These are phyloP conservation scores for Cantharis rufa DNA, from an alignment of 2,888 invertebrate genomes.

Conservation along the genomic window DNA sequence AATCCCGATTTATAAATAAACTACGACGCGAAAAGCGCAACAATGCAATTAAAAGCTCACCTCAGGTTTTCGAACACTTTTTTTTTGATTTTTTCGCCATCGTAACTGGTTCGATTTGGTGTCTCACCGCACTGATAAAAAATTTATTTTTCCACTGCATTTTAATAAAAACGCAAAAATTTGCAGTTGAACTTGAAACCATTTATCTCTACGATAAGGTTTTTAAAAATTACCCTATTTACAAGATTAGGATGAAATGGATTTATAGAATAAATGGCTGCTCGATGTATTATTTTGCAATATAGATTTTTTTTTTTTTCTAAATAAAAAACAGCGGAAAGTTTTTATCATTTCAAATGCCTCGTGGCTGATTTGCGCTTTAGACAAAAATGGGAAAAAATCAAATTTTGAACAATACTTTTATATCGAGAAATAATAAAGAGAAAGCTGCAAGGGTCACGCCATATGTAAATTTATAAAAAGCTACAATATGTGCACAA, in stretches of 20 bases:
- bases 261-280: constrained; percentile 34
- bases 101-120: not conserved
- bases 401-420: not conserved
- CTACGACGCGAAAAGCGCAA: not conserved
- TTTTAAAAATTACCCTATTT: constrained; percentile 44
- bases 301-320: constrained; percentile 6
- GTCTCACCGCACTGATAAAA: constrained; percentile 31
- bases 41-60: not conserved
- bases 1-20: not conserved
- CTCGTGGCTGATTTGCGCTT: not conserved
- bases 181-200: constrained; percentile 46
- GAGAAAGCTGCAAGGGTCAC: constrained; percentile 16
- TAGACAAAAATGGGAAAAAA: not conserved
- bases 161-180: constrained; percentile 32
- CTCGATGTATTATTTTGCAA: not conserved
- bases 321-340: not conserved
- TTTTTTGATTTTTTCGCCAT: not conserved
- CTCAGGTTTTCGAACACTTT: not conserved
- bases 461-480: constrained; percentile 13
- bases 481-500: constrained; percentile 3
- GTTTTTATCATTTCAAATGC: not conserved
- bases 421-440: constrained; percentile 6
- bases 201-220: constrained; percentile 43
- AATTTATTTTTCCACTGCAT: constrained; percentile 39
- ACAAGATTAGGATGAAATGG: constrained; percentile 41